Evolutionary conservation across 2,888 invertebrate genomes (phyloP).

Genomic region (Sinelater perroti): DNA sequence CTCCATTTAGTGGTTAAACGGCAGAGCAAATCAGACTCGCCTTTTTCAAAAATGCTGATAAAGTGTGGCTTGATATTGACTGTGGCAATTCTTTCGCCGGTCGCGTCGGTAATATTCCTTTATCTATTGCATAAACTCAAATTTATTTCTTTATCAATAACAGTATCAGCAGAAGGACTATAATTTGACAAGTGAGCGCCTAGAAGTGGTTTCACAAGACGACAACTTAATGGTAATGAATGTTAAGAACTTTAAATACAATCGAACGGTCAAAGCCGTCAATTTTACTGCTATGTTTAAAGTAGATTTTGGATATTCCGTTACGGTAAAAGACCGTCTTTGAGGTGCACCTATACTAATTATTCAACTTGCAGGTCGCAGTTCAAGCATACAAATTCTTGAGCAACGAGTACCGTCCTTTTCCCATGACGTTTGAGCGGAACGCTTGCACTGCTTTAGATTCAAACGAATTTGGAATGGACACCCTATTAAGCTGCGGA

Average conservation of each 20-base stretch:
- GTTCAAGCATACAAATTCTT: neutral
- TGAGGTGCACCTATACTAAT: too few relatives aligned
- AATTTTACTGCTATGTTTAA: neutral
- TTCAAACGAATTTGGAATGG: neutral
- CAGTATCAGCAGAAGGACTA: neutral
- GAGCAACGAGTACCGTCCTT: neutral
- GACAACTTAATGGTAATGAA: neutral
- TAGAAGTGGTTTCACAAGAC: neutral
- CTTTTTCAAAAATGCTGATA: too few relatives aligned
- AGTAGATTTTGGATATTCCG: too few relatives aligned
- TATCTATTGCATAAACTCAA: too few relatives aligned
- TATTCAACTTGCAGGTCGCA: too few relatives aligned
- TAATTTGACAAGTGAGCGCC: neutral
- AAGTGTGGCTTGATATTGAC: too few relatives aligned
- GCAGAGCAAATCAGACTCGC: too few relatives aligned
- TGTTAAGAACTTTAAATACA: neutral
- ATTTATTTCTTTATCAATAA: too few relatives aligned
- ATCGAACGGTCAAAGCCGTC: neutral
- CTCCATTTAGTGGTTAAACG: too few relatives aligned
- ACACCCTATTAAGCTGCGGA: neutral
- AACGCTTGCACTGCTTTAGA: neutral
- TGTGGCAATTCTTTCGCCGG: too few relatives aligned
- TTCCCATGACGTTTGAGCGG: neutral
- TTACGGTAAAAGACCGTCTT: too few relatives aligned
- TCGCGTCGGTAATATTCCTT: too few relatives aligned